Base-by-base conservation (phyloP, 2,797 vertebrate genomes). In the Dendrocincla tyrannina region DNA sequence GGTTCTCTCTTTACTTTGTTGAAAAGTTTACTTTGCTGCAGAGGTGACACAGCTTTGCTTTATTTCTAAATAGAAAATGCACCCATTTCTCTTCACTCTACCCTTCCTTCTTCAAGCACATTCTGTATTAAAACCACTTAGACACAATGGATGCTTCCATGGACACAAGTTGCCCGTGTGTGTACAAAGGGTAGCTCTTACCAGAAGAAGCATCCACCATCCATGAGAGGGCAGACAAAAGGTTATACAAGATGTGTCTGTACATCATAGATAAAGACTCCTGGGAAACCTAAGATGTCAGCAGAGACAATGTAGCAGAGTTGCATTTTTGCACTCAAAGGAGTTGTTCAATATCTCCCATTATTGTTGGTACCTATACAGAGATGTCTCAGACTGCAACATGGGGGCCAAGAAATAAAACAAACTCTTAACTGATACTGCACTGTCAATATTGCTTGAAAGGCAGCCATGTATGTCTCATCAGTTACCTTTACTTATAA, bases 11-110 rank as follows among this genome's bases (percentile, higher is more conserved):
- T 69, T 66, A 77, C 46, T 81, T 75, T 92, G 37, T 81, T 88
- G 85, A 85, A 72, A 92, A 92, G 87, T 92, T 94, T 93, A 50
- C 69, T 92, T 86, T 80, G 42, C 47, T 47, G 9, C 73, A 66
- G 35, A 91, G 50, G 66, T 89, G 85, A 74, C 68, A 88, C 39
- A 81, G 39, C 53, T 91, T 88, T 85, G 32, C 79, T 94, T 78
- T 80, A 30, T 46, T 27, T 17, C 30, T 75, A 69, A 91, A 75
- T 69, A 91, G 75, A 93, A 93, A 78, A 55, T 44, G 13, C 33
- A 72, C 11, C 12, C 12, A 37, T 44, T 93, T 94, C 46, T 89
- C 39, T 83, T 88, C 41, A 10, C 73, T 50, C 7, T 52, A 44
- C 13, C 52, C 62, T 91, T 74, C 75, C 28, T 68, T 91, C 35